These are phyloP conservation scores for Lamprologus tigripictilis DNA, from an alignment of 2,113 vertebrate genomes.

Conservation along the genomic window DNA sequence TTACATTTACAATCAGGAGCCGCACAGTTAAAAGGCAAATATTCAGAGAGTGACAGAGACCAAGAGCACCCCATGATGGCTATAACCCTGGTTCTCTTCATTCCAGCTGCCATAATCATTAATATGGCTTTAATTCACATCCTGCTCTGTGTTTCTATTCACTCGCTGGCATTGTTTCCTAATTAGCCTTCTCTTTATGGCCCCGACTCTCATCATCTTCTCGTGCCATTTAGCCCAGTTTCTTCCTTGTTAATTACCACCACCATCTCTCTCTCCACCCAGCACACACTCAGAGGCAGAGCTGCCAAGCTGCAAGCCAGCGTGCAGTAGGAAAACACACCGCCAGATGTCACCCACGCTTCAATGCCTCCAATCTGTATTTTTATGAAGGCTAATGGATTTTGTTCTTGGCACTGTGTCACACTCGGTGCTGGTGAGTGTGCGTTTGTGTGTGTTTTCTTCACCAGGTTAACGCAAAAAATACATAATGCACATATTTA, in stretches of 20 bases:
- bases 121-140: not conserved
- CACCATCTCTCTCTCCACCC: not conserved
- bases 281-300: not conserved
- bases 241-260: constrained; percentile 32
- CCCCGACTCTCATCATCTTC: not conserved
- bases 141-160: not conserved
- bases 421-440: not conserved
- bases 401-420: constrained; percentile 19
- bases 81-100: not conserved
- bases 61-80: not conserved
- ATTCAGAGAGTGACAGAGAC: not conserved
- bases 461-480: not conserved
- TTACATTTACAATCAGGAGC: not conserved
- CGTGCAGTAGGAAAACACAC: constrained; percentile 28
- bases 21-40: not conserved
- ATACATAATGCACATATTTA: not conserved
- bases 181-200: constrained; percentile 9
- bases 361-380: constrained; percentile 10
- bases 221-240: not conserved
- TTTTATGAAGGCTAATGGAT: constrained; percentile 33
- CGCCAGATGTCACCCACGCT: constrained; percentile 53
- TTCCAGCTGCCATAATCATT: not conserved
- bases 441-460: not conserved
- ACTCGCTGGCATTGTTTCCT: not conserved
- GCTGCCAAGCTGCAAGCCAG: not conserved